Base-by-base conservation (phyloP, 2,888 invertebrate species). In the Mesoligia furuncula region DNA sequence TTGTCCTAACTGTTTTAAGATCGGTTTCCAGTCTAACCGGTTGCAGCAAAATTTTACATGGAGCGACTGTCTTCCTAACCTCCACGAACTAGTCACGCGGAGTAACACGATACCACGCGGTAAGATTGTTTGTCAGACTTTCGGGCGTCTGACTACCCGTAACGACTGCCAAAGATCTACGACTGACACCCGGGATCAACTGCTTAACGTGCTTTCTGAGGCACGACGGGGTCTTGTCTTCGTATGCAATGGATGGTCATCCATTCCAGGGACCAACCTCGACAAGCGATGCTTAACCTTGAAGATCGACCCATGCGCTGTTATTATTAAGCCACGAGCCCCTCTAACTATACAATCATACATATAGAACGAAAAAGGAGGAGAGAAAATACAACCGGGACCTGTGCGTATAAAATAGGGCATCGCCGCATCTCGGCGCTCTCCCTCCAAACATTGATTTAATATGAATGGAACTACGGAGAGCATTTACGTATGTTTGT, bases 391-490 rank as follows among this genome's bases (percentile, higher is more conserved):
- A 69, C 42, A 24, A 51, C n/a, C 2, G n/a, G 17, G 57, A 51
- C 36, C 54, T n/a, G 51, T 31, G 31, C 31, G 6, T 31, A 51
- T 20, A 39, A 81, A 72, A 72, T 54, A 72, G 81, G 68, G 36
- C 68, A 62, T 2, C 57, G 27, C 42, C n/a, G 27, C 42, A 42
- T 70, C 57, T 7, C 24, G 7, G 31, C 24, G 17, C 61, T 27
- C 59, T 59, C 42, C 20, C 69, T 3, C 20, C 70, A 42, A 81
- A 77, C 77, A 81, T 81, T 81, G 81, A 81, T 81, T 72, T 81
- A 81, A 81, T 81, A 81, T 81, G 77, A 81, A 81, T 81, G 72
- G 39, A 73, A 81, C 51, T 69, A 42, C 68, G 5, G 48, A 66
- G 39, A 39, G 20, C 57, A 67, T 68, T 62, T 61, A 72, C 54